These are phyloP conservation scores for Sitta europaea DNA, from an alignment of 2,113 vertebrate species.

Conservation along the genomic window DNA sequence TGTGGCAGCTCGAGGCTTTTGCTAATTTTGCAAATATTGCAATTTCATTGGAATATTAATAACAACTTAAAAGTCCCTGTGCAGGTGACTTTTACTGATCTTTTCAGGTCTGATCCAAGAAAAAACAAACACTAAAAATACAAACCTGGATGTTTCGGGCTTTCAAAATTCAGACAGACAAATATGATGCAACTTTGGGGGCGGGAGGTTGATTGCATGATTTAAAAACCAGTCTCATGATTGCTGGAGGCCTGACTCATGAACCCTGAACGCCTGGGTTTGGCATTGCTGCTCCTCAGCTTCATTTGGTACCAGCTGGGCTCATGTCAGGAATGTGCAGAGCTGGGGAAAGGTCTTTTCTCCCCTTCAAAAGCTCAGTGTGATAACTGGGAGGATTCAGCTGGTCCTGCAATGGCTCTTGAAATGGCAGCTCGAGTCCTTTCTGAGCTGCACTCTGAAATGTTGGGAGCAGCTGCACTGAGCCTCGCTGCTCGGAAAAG, in stretches of 20 bases:
- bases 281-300: background rate
- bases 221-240: background rate
- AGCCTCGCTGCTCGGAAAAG: background rate
- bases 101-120: background rate
- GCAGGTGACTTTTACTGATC: background rate
- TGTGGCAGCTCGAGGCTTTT: background rate
- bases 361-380: background rate
- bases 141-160: background rate
- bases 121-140: background rate
- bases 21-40: background rate
- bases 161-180: background rate
- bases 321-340: background rate
- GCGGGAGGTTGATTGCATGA: background rate
- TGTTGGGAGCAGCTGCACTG: constrained; percentile 26
- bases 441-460: background rate
- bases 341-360: background rate
- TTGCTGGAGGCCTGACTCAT: background rate
- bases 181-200: background rate
- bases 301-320: background rate
- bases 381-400: background rate
- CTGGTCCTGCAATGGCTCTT: background rate
- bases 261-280: background rate
- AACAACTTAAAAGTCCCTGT: background rate
- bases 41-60: background rate
- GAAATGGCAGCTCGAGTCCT: background rate